These are phyloP conservation scores for Camelus bactrianus DNA, from an alignment of 2,113 vertebrate genomes.

Conservation along the genomic window DNA sequence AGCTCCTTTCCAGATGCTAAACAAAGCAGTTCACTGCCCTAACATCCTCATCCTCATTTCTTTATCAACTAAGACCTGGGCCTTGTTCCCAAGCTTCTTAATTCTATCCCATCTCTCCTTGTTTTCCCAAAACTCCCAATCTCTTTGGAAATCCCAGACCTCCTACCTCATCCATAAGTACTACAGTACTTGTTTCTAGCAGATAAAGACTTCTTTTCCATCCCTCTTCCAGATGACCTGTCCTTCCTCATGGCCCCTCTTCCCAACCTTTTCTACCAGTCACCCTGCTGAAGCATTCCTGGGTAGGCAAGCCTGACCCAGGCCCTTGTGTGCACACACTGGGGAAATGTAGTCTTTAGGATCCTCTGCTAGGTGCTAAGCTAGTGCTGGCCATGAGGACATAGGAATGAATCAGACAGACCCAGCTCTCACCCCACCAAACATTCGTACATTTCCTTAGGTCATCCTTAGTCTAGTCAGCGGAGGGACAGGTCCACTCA, in stretches of 20 bases:
- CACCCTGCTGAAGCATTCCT: neutral
- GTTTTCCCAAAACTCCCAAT: neutral
- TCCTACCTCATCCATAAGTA: neutral
- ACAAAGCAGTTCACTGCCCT: neutral
- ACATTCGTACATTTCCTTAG: neutral
- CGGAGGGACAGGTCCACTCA: neutral
- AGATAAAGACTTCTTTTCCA: neutral
- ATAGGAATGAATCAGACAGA: neutral
- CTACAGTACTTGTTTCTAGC: neutral
- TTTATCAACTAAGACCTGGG: neutral
- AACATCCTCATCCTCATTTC: neutral
- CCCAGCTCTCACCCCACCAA: neutral
- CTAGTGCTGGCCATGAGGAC: neutral
- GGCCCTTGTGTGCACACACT: neutral
- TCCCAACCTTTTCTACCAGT: neutral
- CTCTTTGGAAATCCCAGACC: neutral
- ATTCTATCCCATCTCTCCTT: neutral
- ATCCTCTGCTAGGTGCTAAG: neutral
- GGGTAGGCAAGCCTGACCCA: neutral
- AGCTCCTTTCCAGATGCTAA: slow-evolving; percentile 45
- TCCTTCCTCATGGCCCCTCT: neutral
- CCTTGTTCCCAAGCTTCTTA: neutral
- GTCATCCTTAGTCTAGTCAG: neutral
- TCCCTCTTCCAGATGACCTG: neutral
- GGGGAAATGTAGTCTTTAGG: neutral